Percentiles rank a stretch among this genome's conserved stretches.
These are phyloP conservation scores for Cynopterus sphinx DNA, from an alignment of 2,797 vertebrate genomes.

Conservation along the genomic window DNA sequence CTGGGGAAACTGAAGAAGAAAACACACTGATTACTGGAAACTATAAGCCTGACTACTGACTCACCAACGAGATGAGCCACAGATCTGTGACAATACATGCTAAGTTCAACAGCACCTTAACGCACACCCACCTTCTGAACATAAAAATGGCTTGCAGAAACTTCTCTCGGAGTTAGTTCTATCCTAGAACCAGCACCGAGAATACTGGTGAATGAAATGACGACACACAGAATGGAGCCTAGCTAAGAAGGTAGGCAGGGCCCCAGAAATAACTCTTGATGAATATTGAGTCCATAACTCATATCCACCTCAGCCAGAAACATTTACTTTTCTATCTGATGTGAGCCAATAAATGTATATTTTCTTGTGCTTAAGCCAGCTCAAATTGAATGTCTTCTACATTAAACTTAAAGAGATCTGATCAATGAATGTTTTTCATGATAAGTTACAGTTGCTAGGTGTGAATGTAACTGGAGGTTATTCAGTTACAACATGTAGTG, in stretches of 20 bases:
- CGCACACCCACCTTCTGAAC: neutral
- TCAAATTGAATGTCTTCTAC: neutral
- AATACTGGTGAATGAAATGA: neutral
- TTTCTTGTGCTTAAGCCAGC: neutral
- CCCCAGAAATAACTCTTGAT: neutral
- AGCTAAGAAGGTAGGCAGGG: neutral
- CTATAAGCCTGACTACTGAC: accelerated
- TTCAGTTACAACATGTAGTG: neutral
- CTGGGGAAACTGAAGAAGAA: neutral
- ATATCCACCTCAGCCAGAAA: neutral
- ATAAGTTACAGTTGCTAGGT: neutral
- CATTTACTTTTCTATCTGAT: neutral
- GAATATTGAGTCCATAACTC: neutral
- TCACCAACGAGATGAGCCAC: neutral
- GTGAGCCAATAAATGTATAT: neutral
- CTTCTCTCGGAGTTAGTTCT: neutral
- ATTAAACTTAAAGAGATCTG: constrained; percentile 12
- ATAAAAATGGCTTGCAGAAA: neutral
- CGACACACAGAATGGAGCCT: neutral
- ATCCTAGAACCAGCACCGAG: neutral
- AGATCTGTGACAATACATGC: accelerated
- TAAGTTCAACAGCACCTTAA: neutral
- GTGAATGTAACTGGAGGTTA: neutral
- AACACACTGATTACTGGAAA: neutral
- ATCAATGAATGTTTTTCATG: neutral